Percentiles rank a stretch among this genome's conserved stretches.
phyloP scores from a whole-genome alignment of 2,888 invertebrate species.

The Tortricodes alternella region DNA sequence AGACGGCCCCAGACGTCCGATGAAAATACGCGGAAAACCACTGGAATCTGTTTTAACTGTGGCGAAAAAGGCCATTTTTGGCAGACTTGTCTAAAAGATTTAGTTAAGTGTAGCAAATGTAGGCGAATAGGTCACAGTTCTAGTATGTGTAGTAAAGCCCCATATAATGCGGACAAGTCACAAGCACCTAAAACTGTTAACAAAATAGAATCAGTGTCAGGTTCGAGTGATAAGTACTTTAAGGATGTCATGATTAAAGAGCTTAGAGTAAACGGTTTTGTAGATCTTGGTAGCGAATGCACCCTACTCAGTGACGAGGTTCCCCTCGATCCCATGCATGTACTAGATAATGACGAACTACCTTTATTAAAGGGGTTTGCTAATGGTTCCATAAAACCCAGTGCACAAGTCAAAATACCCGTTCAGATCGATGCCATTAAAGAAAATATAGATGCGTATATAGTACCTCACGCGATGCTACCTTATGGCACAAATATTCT shows the following conservation, averaged over 20 bases:
- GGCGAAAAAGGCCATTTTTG: not conserved
- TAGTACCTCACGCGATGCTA: not conserved
- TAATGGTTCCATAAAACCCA: not conserved
- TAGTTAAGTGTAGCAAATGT: not conserved
- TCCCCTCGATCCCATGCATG: too few relatives aligned
- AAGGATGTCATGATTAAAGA: not conserved
- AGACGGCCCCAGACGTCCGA: not conserved
- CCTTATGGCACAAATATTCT: not conserved
- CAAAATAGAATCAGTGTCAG: not conserved
- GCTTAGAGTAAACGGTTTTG: not conserved
- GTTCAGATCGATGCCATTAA: too few relatives aligned
- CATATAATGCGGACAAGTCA: not conserved
- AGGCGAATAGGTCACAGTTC: constrained; percentile 4
- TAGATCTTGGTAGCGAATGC: not conserved
- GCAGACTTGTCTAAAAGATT: not conserved
- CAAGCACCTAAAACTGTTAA: not conserved
- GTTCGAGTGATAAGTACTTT: not conserved
- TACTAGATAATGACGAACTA: not conserved
- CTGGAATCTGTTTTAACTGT: constrained; percentile 5
- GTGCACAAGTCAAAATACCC: not conserved
- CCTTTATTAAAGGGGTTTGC: not conserved
- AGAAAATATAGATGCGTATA: not conserved
- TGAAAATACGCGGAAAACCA: not conserved
- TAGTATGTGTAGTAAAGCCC: not conserved
- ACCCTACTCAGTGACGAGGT: not conserved